These are phyloP conservation scores for Xylocopa sonorina DNA, from an alignment of 1,140 invertebrate genomes.

Conservation along the genomic window DNA sequence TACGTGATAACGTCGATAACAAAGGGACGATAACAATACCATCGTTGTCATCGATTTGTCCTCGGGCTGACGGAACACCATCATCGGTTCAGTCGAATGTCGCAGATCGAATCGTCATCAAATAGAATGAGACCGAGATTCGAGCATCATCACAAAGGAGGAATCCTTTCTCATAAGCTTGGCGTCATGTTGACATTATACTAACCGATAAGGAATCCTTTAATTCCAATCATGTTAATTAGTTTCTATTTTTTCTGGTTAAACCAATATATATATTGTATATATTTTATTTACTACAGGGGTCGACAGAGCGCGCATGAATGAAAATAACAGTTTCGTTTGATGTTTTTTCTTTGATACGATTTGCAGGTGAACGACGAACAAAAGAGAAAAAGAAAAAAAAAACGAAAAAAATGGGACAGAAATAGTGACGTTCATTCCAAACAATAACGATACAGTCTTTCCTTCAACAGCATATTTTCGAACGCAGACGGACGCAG, in stretches of 20 bases:
- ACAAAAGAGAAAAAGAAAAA: background rate
- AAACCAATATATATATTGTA: slow-evolving; percentile 45
- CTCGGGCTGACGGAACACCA: slow-evolving; percentile 21
- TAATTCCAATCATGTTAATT: slow-evolving; percentile 61
- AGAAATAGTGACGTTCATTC: slow-evolving; percentile 1
- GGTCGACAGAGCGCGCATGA: slow-evolving; percentile 46
- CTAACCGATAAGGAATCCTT: slow-evolving; percentile 47
- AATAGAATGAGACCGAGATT: slow-evolving; percentile 47
- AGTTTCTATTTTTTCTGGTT: slow-evolving; percentile 53
- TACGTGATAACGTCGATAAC: slow-evolving; percentile 41
- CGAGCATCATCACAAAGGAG: slow-evolving; percentile 38
- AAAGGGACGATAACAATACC: background rate
- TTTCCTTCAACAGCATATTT: slow-evolving; percentile 9
- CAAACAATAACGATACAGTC: slow-evolving; percentile 2
- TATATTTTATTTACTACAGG: slow-evolving; percentile 60
- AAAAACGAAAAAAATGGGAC: background rate
- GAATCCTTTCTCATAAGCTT: slow-evolving; percentile 42
- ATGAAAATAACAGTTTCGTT: slow-evolving; percentile 41
- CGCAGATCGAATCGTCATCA: slow-evolving; percentile 47
- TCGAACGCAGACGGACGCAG: background rate
- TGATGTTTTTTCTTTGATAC: slow-evolving; percentile 33
- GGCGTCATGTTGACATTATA: slow-evolving; percentile 18
- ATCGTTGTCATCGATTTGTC: background rate
- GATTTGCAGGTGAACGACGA: background rate
- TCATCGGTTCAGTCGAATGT: slow-evolving; percentile 3